Percentiles rank a stretch among this genome's conserved stretches.
These are phyloP conservation scores for Drosophila rubida DNA, from an alignment of 2,888 invertebrate species.

Conservation along the genomic window DNA sequence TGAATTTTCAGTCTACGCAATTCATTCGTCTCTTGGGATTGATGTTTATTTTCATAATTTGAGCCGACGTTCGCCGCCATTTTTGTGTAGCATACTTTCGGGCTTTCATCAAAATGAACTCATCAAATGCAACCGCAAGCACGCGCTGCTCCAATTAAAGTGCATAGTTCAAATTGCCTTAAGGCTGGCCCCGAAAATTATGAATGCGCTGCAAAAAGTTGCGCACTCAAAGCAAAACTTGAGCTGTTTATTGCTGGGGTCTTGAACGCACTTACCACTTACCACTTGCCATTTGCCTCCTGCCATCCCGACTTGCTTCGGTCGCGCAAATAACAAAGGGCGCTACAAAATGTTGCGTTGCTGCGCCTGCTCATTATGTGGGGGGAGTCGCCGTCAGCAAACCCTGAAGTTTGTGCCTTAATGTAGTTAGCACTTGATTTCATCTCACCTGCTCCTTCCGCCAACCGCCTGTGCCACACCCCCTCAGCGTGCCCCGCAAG, in stretches of 20 bases:
- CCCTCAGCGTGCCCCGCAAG: neutral
- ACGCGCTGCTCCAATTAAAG: slow-evolving; percentile 7
- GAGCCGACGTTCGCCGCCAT: neutral
- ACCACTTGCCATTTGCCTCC: slow-evolving; percentile 33
- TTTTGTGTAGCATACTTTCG: slow-evolving; percentile 7
- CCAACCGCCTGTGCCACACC: neutral
- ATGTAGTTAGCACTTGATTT: slow-evolving; percentile 74
- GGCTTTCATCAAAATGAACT: neutral
- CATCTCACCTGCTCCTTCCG: slow-evolving; percentile 37
- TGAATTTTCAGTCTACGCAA: slow-evolving; percentile 25
- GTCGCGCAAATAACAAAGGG: slow-evolving; percentile 42
- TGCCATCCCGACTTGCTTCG: slow-evolving; percentile 4
- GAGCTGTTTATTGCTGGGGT: slow-evolving; percentile 53
- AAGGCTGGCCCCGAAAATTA: slow-evolving; percentile 17
- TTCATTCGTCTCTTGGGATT: slow-evolving; percentile 2
- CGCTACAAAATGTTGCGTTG: slow-evolving; percentile 44
- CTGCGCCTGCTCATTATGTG: slow-evolving; percentile 40
- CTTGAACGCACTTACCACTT: slow-evolving; percentile 68
- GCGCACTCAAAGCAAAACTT: slow-evolving; percentile 34
- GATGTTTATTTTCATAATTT: slow-evolving; percentile 3
- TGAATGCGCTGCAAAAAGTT: slow-evolving; percentile 12
- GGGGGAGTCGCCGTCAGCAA: neutral
- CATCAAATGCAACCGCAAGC: neutral
- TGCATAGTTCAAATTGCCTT: slow-evolving; percentile 2
- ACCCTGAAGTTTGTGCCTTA: slow-evolving; percentile 40